These are phyloP conservation scores for Condylostylus longicornis DNA, from an alignment of 1,140 invertebrate species.

Conservation along the genomic window DNA sequence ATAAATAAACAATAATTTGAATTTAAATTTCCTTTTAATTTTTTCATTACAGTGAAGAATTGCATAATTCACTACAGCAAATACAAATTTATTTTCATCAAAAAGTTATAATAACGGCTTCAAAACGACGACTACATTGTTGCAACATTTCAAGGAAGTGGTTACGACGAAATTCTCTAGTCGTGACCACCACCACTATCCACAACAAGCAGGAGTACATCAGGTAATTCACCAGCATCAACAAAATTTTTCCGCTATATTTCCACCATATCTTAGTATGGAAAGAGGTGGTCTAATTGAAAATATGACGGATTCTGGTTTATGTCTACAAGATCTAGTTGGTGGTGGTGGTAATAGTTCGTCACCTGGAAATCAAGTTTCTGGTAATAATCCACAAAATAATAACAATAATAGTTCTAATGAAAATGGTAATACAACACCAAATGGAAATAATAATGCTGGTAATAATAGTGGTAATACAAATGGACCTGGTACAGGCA, in stretches of 20 bases:
- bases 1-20: too few relatives aligned
- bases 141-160: constrained; percentile 33
- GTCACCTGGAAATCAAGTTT: too few relatives aligned
- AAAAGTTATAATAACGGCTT: constrained; percentile 31
- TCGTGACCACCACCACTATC: constrained; percentile 28
- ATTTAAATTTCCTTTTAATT: too few relatives aligned
- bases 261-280: constrained; percentile 30
- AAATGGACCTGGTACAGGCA: constrained; percentile 23
- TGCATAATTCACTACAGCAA: too few relatives aligned
- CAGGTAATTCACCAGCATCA: constrained; percentile 21
- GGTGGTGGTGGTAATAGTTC: constrained; percentile 33
- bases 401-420: constrained; percentile 35
- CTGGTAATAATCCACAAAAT: too few relatives aligned
- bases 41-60: too few relatives aligned
- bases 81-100: constrained; percentile 26
- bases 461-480: constrained; percentile 24
- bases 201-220: constrained; percentile 16
- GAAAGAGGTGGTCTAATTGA: constrained; percentile 18
- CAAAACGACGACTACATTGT: constrained; percentile 31
- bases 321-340: constrained; percentile 60
- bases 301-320: constrained; percentile 23
- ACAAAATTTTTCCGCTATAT: constrained; percentile 31
- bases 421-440: constrained; percentile 11
- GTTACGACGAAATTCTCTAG: constrained; percentile 33
- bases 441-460: constrained; percentile 1